Percentiles rank a stretch among this genome's conserved stretches.
Conservation (phyloP, 2,888 invertebrate genomes). For the Carcina quercana region DNA sequence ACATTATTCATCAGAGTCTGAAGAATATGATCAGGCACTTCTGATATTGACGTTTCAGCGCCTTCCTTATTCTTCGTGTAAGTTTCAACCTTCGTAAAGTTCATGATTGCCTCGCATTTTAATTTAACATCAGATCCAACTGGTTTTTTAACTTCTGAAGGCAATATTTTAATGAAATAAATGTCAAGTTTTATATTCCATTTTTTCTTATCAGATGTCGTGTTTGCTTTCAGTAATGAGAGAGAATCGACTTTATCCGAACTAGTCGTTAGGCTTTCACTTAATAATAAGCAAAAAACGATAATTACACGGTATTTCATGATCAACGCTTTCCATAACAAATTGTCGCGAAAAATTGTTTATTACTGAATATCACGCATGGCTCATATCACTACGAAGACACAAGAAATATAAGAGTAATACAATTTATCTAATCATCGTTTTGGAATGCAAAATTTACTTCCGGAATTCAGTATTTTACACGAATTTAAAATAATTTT, state of each 20-base stretch:
- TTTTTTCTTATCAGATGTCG: constrained; percentile 50
- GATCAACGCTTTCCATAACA: constrained; percentile 61
- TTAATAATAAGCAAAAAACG: constrained; percentile 47
- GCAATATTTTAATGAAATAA: constrained; percentile 56
- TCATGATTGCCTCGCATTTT: constrained; percentile 62
- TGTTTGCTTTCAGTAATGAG: constrained; percentile 40
- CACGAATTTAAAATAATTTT: too few relatives aligned
- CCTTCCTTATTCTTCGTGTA: constrained; percentile 56
- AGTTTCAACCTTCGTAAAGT: constrained; percentile 57
- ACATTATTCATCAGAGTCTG: constrained; percentile 56
- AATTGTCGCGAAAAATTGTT: constrained; percentile 6
- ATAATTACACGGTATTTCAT: constrained; percentile 62
- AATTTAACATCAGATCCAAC: constrained; percentile 45
- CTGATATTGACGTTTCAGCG: constrained; percentile 45
- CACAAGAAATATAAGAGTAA: background rate
- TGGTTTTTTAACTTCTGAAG: constrained; percentile 36
- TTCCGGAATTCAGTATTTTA: too few relatives aligned
- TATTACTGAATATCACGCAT: constrained; percentile 3
- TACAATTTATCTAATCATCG: background rate
- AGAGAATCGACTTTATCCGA: constrained; percentile 39
- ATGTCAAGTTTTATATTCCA: constrained; percentile 65
- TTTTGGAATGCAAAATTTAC: background rate
- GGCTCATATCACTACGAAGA: background rate
- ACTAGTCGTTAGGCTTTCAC: constrained; percentile 37
- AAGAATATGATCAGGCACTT: constrained; percentile 54